phyloP scores from a whole-genome alignment of 2,113 vertebrate species.

The Maccullochella peelii region DNA sequence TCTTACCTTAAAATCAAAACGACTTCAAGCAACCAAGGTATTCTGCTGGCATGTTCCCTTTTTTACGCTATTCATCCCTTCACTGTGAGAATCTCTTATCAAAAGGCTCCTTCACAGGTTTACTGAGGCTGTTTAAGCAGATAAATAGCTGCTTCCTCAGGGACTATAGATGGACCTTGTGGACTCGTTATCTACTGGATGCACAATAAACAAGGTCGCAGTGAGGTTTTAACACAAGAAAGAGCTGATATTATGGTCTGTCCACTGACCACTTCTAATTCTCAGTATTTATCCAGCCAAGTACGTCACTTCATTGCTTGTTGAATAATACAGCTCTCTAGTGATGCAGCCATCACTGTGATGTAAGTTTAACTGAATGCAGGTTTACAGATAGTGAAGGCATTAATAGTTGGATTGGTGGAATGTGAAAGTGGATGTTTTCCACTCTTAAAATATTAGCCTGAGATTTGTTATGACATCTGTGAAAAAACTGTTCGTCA shows the following conservation, averaged over 20 bases:
- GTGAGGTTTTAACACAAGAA: conserved; percentile 3
- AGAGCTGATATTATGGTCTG: neutral
- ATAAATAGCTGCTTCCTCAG: conserved; percentile 48
- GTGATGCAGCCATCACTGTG: neutral
- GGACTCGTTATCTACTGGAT: conserved; percentile 14
- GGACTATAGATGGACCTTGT: conserved; percentile 32
- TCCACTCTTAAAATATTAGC: neutral
- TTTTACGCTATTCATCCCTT: conserved; percentile 31
- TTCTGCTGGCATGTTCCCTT: conserved; percentile 36
- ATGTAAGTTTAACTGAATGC: neutral
- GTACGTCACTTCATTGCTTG: neutral
- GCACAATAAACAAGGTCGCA: conserved; percentile 55
- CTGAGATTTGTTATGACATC: neutral
- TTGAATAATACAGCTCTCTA: conserved; percentile 10
- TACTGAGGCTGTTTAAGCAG: conserved; percentile 47
- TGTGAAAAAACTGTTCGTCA: neutral
- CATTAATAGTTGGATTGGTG: neutral
- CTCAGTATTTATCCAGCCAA: conserved; percentile 14
- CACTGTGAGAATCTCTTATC: conserved; percentile 24
- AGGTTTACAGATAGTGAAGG: neutral
- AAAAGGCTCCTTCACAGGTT: conserved; percentile 35
- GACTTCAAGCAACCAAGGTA: conserved; percentile 19
- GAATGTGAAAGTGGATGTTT: neutral
- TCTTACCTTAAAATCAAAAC: conserved; percentile 40
- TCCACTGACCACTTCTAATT: conserved; percentile 22